A percentile compares a stretch with the other conserved stretches of the same genome.
These are phyloP conservation scores for Trachelus stipa DNA, from an alignment of 2,888 invertebrate genomes.

Conservation along the genomic window DNA sequence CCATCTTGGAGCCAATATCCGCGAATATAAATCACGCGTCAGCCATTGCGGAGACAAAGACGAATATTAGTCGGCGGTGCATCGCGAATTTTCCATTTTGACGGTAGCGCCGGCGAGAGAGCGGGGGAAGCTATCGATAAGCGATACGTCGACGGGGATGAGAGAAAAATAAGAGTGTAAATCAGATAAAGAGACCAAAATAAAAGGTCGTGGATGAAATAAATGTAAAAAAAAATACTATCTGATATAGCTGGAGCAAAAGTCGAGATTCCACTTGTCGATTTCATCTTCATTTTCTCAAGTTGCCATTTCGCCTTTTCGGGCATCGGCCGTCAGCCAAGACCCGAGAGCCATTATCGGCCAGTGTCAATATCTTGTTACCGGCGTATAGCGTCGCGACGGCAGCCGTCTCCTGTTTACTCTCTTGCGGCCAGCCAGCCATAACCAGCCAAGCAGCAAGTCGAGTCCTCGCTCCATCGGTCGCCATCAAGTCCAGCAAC, in stretches of 20 bases:
- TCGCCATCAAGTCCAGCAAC: not conserved
- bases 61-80: conserved; percentile 42
- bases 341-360: conserved; percentile 55
- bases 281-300: conserved; percentile 58
- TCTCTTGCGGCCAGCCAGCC: conserved; percentile 44
- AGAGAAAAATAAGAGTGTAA: not conserved
- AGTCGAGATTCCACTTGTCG: conserved; percentile 45
- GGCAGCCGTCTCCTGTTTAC: conserved; percentile 56
- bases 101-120: not conserved
- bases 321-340: conserved; percentile 41
- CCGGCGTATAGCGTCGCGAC: conserved; percentile 49
- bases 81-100: conserved; percentile 32
- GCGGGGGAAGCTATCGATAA: not conserved
- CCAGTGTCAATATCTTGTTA: conserved; percentile 61
- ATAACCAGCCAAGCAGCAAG: conserved; percentile 9
- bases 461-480: not conserved
- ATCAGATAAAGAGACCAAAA: not conserved
- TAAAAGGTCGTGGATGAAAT: not conserved
- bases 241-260: not conserved
- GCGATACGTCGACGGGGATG: not conserved
- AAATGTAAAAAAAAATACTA: not conserved
- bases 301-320: conserved; percentile 49
- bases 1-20: conserved; percentile 54
- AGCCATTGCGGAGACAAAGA: conserved; percentile 48
- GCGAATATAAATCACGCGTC: conserved; percentile 50